Evolutionary conservation across 2,888 invertebrate genomes (phyloP).

Genomic region (Coecobrya sp.): DNA sequence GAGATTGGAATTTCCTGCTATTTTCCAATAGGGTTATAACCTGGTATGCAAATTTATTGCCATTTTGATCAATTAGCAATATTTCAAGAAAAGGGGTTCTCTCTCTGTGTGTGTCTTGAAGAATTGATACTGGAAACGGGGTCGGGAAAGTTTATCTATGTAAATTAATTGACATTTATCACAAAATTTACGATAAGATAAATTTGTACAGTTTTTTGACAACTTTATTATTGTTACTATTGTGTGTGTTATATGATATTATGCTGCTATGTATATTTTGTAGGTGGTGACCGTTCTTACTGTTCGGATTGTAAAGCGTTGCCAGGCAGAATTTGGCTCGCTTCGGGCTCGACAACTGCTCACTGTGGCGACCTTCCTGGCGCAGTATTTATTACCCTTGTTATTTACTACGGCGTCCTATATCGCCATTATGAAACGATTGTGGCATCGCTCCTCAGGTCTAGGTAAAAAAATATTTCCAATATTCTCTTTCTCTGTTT

Average conservation of each 20-base stretch:
- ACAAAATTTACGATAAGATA: no score
- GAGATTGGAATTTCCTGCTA: no score
- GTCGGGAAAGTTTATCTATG: no score
- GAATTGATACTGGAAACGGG: not conserved
- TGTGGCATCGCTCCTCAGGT: slow-evolving; percentile 82
- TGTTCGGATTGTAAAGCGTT: slow-evolving; percentile 87
- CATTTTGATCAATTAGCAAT: not conserved
- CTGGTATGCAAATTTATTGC: not conserved
- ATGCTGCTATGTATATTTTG: not conserved
- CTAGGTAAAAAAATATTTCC: slow-evolving; percentile 79
- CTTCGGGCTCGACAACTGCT: slow-evolving; percentile 87
- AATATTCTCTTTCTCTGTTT: not conserved
- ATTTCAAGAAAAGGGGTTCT: not conserved
- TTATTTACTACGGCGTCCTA: slow-evolving; percentile 88
- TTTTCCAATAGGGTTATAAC: not conserved
- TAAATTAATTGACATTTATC: not conserved
- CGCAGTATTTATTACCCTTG: slow-evolving; percentile 88
- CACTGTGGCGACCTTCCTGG: slow-evolving; percentile 87
- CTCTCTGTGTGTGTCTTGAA: no score
- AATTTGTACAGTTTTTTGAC: no score
- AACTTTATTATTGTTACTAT: no score
- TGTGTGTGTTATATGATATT: no score
- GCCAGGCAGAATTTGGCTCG: slow-evolving; percentile 87
- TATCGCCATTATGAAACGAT: slow-evolving; percentile 86
- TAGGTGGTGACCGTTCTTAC: slow-evolving; percentile 86